Percentiles rank a stretch among this genome's conserved stretches.
Conservation (phyloP, 2,888 invertebrate species). For the Tridacna crocea region DNA sequence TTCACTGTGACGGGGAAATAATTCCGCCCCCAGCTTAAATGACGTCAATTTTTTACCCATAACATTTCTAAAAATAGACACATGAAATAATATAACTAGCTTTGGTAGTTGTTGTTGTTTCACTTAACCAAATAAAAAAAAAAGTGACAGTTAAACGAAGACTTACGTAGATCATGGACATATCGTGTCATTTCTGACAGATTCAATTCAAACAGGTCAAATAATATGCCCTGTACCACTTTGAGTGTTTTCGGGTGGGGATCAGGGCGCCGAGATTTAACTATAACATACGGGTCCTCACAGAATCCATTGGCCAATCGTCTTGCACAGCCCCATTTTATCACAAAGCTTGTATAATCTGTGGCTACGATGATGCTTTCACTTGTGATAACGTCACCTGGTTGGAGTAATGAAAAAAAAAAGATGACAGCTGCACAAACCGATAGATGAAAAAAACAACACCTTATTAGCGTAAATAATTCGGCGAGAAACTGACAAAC, state of each 20-base stretch:
- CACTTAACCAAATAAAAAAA: no score
- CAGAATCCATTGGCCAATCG: background rate
- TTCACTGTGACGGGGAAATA: no score
- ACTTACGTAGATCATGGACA: background rate
- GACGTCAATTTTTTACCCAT: no score
- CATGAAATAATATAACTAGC: no score
- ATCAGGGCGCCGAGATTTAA: background rate
- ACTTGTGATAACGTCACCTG: constrained; percentile 9
- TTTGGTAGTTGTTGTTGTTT: no score
- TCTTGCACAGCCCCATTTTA: constrained; percentile 3
- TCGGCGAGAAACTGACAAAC: no score
- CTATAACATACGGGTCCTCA: background rate
- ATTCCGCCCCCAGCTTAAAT: no score
- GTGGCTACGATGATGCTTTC: constrained; percentile 5
- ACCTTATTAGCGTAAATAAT: no score
- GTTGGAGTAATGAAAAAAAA: no score
- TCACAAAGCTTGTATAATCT: background rate
- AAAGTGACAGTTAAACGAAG: background rate
- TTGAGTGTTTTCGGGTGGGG: background rate
- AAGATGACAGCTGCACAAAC: background rate
- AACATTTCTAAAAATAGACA: no score
- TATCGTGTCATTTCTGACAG: background rate
- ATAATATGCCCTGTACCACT: background rate
- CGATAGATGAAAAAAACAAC: no score
- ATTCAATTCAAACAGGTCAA: background rate